These are phyloP conservation scores for Capromys pilorides DNA, from an alignment of 2,797 vertebrate species.

Conservation along the genomic window DNA sequence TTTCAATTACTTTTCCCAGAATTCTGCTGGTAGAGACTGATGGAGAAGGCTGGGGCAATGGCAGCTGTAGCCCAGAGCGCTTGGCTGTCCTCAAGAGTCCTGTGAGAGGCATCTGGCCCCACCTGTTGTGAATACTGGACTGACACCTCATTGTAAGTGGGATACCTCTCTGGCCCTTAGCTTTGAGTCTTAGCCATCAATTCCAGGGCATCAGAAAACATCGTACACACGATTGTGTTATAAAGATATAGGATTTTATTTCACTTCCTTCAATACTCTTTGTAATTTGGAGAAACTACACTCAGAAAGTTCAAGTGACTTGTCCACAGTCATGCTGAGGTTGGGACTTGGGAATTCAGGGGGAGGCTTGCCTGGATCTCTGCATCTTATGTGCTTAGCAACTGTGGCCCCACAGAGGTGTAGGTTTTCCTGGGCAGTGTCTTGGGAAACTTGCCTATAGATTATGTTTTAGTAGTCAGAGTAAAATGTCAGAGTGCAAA, in stretches of 20 bases:
- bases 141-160: not conserved
- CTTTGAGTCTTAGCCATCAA: not conserved
- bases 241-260: not conserved
- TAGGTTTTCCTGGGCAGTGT: not conserved
- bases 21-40: not conserved
- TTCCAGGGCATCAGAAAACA: not conserved
- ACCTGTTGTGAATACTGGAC: not conserved
- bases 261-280: not conserved
- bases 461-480: not conserved
- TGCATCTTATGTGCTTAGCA: not conserved
- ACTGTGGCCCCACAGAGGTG: not conserved
- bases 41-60: not conserved
- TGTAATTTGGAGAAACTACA: not conserved
- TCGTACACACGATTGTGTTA: not conserved
- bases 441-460: not conserved
- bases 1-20: slow-evolving; percentile 10
- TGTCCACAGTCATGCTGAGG: not conserved
- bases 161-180: not conserved
- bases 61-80: not conserved
- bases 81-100: not conserved
- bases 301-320: not conserved
- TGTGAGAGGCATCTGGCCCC: not conserved
- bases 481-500: not conserved
- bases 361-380: not conserved
- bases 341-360: not conserved